A percentile compares a stretch with the other conserved stretches of the same genome.
Evolutionary conservation across 2,888 invertebrate species (phyloP).

Genomic region (Ormyrus rosae): DNA sequence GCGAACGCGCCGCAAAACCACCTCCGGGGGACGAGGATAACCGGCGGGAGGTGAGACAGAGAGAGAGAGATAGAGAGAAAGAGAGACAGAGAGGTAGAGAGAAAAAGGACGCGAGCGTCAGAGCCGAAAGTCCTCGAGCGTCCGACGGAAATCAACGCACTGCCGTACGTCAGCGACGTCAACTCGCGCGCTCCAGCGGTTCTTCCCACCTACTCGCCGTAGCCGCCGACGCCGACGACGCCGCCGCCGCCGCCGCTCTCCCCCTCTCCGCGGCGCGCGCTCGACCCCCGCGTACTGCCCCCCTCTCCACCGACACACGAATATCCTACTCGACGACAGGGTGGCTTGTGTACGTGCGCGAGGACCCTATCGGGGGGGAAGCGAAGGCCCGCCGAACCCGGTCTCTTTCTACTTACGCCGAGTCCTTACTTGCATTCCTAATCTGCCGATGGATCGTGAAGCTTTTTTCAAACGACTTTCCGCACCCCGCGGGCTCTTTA

Average conservation of each 20-base stretch:
- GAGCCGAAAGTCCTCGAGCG: conserved; percentile 19
- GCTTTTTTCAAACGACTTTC: neutral
- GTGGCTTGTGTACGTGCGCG: neutral
- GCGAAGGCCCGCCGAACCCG: neutral
- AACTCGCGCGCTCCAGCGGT: conserved; percentile 31
- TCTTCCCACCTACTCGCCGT: conserved; percentile 41
- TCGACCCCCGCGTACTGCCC: neutral
- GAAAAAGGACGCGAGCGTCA: too few species aligned
- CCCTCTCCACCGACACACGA: neutral
- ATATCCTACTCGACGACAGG: too few species aligned
- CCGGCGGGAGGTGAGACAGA: too few species aligned
- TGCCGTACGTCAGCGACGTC: conserved; percentile 49
- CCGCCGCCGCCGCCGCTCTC: conserved; percentile 32
- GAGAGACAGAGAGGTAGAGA: too few species aligned
- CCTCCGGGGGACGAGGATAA: too few species aligned
- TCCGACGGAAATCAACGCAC: conserved; percentile 57
- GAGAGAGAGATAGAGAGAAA: too few species aligned
- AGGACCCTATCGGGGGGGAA: too few species aligned
- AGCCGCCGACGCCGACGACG: neutral
- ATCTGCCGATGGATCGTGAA: neutral
- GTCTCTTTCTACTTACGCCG: conserved; percentile 23
- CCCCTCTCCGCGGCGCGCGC: conserved; percentile 20
- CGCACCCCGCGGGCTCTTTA: neutral
- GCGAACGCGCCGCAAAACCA: too few species aligned
- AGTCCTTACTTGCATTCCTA: neutral